Evolutionary conservation across 1,140 invertebrate species (phyloP), one percentile per base, ranked within the genome.

Genomic region (Cherax destructor): DNA sequence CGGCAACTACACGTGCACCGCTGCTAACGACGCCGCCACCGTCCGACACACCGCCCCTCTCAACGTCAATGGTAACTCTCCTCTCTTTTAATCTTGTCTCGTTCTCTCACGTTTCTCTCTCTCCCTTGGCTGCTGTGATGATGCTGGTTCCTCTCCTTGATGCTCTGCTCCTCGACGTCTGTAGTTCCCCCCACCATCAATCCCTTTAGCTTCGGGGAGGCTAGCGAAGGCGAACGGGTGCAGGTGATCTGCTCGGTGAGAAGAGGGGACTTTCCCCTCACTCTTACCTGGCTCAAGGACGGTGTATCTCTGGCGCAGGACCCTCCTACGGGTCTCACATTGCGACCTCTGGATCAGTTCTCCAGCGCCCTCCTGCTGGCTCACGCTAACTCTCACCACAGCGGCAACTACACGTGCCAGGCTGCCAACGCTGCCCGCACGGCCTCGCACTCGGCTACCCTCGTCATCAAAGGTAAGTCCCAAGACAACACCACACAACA

Each of bases 1-100:
- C 93, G 97, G 97, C 18, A 96, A 96, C 80, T 99, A 98, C 94
- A 97, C 96, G 0, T 99, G 98, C 94, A 96, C 96, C 24, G 98
- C 98, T 0, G 95, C 95, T 61, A 97, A 97, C 74, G 95, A 96
- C 11, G 96, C 96, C 74, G 97, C 97, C 41, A 96, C 96, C 83
- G 97, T 97, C 93, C 97, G 95, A 41, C 97, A 97, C 93, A 96
- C 97, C 4, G 96, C 97, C 50, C 96, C 96, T 0, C 95, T 98
- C 0, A 97, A 97, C 49, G 97, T 98, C 0, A 93, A 93, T 74
- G 92, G 92, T 93, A 96, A 91, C 96, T 97, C 0, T 96, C 96
- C 69, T 97, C 96, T 94, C 97, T 59, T 50, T n/a, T 24, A 50
- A 11, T 52, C 69, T 61, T 49, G 56, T 65, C 84, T 86, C 41